Conservation (phyloP, 2,888 invertebrate species). For the Biston betularia region DNA sequence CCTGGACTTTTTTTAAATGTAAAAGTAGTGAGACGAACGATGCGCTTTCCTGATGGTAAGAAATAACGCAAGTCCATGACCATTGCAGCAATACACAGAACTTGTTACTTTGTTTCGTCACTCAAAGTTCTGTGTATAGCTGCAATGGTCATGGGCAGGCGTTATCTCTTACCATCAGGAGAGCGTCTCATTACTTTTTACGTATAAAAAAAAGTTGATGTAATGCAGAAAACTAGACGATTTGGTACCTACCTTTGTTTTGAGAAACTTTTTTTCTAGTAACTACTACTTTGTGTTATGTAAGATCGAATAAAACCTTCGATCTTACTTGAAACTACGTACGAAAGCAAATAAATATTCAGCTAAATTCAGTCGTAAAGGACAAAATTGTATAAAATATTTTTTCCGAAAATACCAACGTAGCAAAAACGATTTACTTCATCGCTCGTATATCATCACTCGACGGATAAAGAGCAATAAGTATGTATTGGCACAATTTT, state of each 20-base stretch:
- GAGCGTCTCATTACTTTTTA: too few species aligned
- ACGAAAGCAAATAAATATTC: not conserved
- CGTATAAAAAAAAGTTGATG: too few species aligned
- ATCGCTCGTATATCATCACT: slow-evolving; percentile 3
- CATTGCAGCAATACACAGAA: too few species aligned
- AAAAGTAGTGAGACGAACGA: too few species aligned
- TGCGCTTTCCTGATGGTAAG: too few species aligned
- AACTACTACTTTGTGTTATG: not conserved
- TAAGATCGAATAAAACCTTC: not conserved
- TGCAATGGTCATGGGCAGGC: too few species aligned
- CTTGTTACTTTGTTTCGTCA: too few species aligned
- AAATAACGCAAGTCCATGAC: too few species aligned
- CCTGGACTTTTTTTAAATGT: too few species aligned
- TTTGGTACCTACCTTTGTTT: not conserved
- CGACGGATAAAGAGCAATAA: not conserved
- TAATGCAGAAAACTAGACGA: not conserved
- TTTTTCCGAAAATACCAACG: not conserved
- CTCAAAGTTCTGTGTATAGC: too few species aligned
- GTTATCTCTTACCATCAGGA: too few species aligned
- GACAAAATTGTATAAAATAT: not conserved
- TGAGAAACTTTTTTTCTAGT: not conserved
- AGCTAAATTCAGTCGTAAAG: not conserved
- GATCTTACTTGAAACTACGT: not conserved
- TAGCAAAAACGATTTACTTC: slow-evolving; percentile 4
- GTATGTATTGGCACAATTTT: slow-evolving; percentile 25